These are phyloP conservation scores for Unio pictorum DNA, from an alignment of 2,888 invertebrate species.

Conservation along the genomic window DNA sequence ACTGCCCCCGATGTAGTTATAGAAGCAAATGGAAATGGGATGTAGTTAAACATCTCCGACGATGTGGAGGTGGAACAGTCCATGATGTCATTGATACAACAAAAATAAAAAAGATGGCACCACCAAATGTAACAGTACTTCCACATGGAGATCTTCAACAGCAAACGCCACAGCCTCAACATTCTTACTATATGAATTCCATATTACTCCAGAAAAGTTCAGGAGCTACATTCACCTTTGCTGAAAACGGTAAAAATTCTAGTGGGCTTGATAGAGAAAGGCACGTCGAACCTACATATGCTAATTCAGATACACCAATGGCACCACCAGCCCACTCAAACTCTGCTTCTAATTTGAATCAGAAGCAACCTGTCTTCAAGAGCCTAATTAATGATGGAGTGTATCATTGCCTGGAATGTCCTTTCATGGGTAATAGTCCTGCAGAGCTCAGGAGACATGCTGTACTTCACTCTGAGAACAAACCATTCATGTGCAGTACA, in stretches of 20 bases:
- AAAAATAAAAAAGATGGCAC: conserved; percentile 52
- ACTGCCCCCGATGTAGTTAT: conserved; percentile 70
- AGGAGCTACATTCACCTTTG: conserved; percentile 18
- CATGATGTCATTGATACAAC: conserved; percentile 69
- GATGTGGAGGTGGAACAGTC: conserved; percentile 73
- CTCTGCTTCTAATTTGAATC: no score
- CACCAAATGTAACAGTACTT: conserved; percentile 65
- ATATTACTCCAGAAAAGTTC: conserved; percentile 19
- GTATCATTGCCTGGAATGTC: conserved; percentile 65
- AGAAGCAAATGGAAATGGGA: conserved; percentile 72
- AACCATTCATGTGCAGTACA: conserved; percentile 64
- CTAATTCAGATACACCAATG: no score
- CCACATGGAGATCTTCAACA: conserved; percentile 48
- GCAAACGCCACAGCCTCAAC: conserved; percentile 13
- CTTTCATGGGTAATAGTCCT: conserved; percentile 64
- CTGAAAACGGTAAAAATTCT: conserved; percentile 11
- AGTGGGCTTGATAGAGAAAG: no score
- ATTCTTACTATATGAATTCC: conserved; percentile 14
- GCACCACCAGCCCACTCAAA: no score
- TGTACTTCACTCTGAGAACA: conserved; percentile 67
- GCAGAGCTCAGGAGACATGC: conserved; percentile 67
- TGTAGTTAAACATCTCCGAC: conserved; percentile 70
- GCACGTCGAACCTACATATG: no score
- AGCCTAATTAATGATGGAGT: conserved; percentile 54
- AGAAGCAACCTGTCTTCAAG: conserved; percentile 40